Conservation (phyloP, 2,797 vertebrate genomes). For the Coregonus ussuriensis region DNA sequence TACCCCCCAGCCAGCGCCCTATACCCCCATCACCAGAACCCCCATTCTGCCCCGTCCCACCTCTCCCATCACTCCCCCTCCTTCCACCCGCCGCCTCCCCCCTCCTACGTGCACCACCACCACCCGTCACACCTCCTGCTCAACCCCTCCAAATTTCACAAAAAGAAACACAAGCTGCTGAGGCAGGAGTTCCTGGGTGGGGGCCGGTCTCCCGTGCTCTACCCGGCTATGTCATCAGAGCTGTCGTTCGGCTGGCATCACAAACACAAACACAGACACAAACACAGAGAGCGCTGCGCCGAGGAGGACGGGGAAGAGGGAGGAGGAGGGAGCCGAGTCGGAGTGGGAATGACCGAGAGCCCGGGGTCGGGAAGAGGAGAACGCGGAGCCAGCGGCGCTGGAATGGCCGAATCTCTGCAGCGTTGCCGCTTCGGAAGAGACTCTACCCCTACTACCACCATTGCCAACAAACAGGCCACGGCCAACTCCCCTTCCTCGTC, state of each 20-base stretch:
- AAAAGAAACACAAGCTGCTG: conserved; percentile 97
- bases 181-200: conserved; percentile 88
- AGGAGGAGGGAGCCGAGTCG: conserved; percentile 35
- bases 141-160: conserved; percentile 96
- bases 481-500: conserved; percentile 85
- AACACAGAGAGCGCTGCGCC: conserved; percentile 90
- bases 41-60: conserved; percentile 76
- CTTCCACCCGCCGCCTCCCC: conserved; percentile 88
- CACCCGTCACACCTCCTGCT: conserved; percentile 89
- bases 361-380: conserved; percentile 59
- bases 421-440: conserved; percentile 91
- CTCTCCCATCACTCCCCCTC: conserved; percentile 85
- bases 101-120: conserved; percentile 95
- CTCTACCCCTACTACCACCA: conserved; percentile 55
- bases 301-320: conserved; percentile 73
- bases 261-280: conserved; percentile 94
- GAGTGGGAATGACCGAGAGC: conserved; percentile 44
- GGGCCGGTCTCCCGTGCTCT: conserved; percentile 85
- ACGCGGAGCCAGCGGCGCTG: conserved; percentile 51
- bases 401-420: conserved; percentile 84
- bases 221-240: conserved; percentile 92
- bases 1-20: conserved; percentile 91
- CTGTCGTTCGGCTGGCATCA: conserved; percentile 98
- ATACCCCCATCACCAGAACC: conserved; percentile 83
- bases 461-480: conserved; percentile 72